Percentiles rank a stretch among this genome's conserved stretches.
phyloP scores from a whole-genome alignment of 2,113 vertebrate genomes.

The Periophthalmus modestus region DNA sequence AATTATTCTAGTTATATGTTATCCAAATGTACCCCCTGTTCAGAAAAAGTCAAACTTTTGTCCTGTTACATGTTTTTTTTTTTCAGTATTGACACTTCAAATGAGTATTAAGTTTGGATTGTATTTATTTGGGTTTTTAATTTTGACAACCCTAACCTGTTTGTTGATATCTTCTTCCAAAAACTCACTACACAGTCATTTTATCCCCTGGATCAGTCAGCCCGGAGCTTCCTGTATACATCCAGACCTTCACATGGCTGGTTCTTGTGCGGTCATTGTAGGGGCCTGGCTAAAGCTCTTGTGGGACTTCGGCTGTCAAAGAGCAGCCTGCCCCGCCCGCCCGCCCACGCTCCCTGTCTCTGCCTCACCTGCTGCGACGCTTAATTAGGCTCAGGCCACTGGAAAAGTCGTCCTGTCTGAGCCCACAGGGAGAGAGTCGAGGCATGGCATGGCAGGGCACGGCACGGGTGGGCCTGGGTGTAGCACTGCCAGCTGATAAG shows the following conservation, averaged over 20 bases:
- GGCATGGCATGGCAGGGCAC: slow-evolving; percentile 51
- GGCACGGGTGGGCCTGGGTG: slow-evolving; percentile 42
- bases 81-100: no score
- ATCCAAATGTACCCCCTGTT: no score
- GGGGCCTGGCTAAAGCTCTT: slow-evolving; percentile 43
- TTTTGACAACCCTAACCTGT: not conserved
- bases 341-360: slow-evolving; percentile 52
- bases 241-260: slow-evolving; percentile 21
- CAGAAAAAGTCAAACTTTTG: no score
- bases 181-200: slow-evolving; percentile 36
- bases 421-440: slow-evolving; percentile 57
- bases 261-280: slow-evolving; percentile 41
- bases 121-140: no score
- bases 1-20: no score
- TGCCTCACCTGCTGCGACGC: slow-evolving; percentile 74
- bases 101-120: no score
- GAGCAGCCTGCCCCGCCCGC: slow-evolving; percentile 56
- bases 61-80: no score
- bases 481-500: slow-evolving; percentile 53
- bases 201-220: slow-evolving; percentile 17
- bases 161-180: slow-evolving; percentile 20
- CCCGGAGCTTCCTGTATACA: slow-evolving; percentile 10
- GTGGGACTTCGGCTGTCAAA: slow-evolving; percentile 64
- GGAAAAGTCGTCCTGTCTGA: slow-evolving; percentile 54
- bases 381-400: slow-evolving; percentile 72